Evolutionary conservation across 2,888 invertebrate species (phyloP).

Genomic region (Helleia helle): DNA sequence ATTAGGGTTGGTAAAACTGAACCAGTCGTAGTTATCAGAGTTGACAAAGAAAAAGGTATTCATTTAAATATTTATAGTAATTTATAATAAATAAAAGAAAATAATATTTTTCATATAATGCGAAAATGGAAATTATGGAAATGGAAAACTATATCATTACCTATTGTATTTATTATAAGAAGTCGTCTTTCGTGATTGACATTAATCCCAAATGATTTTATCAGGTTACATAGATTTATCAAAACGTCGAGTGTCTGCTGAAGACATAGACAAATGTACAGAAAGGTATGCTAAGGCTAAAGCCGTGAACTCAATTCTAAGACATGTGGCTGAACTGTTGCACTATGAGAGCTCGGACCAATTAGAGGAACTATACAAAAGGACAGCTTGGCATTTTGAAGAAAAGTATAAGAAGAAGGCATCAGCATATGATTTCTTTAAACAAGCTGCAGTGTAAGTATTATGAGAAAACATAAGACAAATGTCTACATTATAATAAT

Average conservation of each 20-base stretch:
- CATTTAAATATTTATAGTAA: too few species aligned
- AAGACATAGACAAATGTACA: slow-evolving; percentile 98
- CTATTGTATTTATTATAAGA: too few species aligned
- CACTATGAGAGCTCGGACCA: slow-evolving; percentile 93
- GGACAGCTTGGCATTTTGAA: slow-evolving; percentile 99
- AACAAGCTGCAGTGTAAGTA: slow-evolving; percentile 95
- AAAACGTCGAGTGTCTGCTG: slow-evolving; percentile 97
- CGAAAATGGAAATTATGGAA: too few species aligned
- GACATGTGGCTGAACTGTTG: slow-evolving; percentile 96
- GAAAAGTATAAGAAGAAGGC: slow-evolving; percentile 97
- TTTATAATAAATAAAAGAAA: too few species aligned
- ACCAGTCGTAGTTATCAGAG: slow-evolving; percentile 98
- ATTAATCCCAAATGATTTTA: too few species aligned
- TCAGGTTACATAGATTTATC: slow-evolving; percentile 98
- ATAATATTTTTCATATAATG: too few species aligned
- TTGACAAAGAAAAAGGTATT: slow-evolving; percentile 98
- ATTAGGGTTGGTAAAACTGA: slow-evolving; percentile 99
- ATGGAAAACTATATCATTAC: too few species aligned
- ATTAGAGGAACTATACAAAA: slow-evolving; percentile 94
- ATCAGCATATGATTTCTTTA: slow-evolving; percentile 97
- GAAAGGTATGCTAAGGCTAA: slow-evolving; percentile 99
- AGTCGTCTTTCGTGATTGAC: too few species aligned
- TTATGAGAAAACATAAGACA: too few species aligned
- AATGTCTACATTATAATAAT: too few species aligned
- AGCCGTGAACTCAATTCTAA: slow-evolving; percentile 97